Percentiles rank a stretch among this genome's conserved stretches.
Conservation (phyloP, 2,113 vertebrate genomes). For the Delphinus delphis region DNA sequence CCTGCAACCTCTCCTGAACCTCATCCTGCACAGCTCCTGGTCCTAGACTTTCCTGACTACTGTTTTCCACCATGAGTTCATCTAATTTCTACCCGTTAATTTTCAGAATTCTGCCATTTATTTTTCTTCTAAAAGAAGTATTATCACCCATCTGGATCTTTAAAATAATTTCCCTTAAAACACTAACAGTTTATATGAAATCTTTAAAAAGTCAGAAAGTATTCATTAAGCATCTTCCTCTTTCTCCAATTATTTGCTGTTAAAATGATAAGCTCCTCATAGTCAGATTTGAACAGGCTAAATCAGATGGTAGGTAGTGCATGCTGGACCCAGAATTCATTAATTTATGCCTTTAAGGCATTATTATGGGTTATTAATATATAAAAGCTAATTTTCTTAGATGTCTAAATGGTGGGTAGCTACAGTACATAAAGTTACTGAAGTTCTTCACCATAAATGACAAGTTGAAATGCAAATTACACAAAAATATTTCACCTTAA, state of each 20-base stretch:
- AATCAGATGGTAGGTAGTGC: slow-evolving; percentile 37
- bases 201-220: background rate
- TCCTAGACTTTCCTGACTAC: background rate
- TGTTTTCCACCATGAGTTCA: background rate
- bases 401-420: slow-evolving; percentile 54
- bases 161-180: slow-evolving; percentile 18
- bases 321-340: slow-evolving; percentile 63
- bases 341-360: slow-evolving; percentile 59
- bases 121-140: slow-evolving; percentile 27
- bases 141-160: background rate
- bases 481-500: slow-evolving; percentile 70
- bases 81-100: background rate
- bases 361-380: slow-evolving; percentile 73
- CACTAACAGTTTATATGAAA: background rate
- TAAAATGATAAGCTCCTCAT: slow-evolving; percentile 36
- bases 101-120: background rate
- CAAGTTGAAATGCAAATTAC: slow-evolving; percentile 61
- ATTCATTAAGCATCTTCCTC: background rate
- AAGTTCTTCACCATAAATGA: slow-evolving; percentile 58
- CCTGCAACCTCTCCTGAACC: background rate
- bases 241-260: slow-evolving; percentile 42
- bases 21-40: background rate
- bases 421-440: slow-evolving; percentile 63
- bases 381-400: slow-evolving; percentile 61
- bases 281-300: slow-evolving; percentile 42